phyloP scores from a whole-genome alignment of 2,888 invertebrate genomes.

The Mechanitis messenoides region DNA sequence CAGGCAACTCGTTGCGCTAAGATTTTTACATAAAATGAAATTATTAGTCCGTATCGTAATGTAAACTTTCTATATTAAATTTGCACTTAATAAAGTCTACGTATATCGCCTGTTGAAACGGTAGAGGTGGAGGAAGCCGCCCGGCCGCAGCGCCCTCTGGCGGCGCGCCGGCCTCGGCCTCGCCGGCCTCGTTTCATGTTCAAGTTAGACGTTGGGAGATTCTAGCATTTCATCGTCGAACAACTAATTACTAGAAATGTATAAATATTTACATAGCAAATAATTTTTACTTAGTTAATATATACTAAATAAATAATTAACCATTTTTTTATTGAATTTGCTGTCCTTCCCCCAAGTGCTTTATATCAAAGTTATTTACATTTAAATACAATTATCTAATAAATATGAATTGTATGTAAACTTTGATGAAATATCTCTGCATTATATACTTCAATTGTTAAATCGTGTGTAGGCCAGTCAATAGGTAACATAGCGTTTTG shows the following conservation, averaged over 20 bases:
- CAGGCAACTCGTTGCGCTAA: conserved; percentile 74
- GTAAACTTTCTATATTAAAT: conserved; percentile 73
- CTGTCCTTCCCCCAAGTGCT: conserved; percentile 79
- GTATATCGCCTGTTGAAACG: conserved; percentile 56
- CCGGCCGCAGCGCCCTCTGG: background rate
- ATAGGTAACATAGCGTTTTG: conserved; percentile 35
- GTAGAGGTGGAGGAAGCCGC: conserved; percentile 69
- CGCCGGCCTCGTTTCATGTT: conserved; percentile 57
- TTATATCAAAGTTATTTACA: conserved; percentile 77
- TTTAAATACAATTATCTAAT: conserved; percentile 73
- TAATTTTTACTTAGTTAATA: conserved; percentile 77
- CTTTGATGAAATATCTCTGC: conserved; percentile 70
- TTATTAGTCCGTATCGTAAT: conserved; percentile 72
- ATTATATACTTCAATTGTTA: conserved; percentile 71
- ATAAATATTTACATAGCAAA: conserved; percentile 76
- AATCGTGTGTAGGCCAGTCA: conserved; percentile 52
- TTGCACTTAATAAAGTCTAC: conserved; percentile 69
- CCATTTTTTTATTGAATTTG: conserved; percentile 77
- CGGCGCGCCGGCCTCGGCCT: conserved; percentile 25
- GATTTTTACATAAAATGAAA: conserved; percentile 74
- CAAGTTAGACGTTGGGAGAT: conserved; percentile 66
- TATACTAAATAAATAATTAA: conserved; percentile 72
- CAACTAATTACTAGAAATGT: conserved; percentile 74
- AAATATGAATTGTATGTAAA: conserved; percentile 72
- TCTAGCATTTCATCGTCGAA: conserved; percentile 70